phyloP scores from a whole-genome alignment of 2,888 invertebrate genomes.

The Liodrosophila aerea region DNA sequence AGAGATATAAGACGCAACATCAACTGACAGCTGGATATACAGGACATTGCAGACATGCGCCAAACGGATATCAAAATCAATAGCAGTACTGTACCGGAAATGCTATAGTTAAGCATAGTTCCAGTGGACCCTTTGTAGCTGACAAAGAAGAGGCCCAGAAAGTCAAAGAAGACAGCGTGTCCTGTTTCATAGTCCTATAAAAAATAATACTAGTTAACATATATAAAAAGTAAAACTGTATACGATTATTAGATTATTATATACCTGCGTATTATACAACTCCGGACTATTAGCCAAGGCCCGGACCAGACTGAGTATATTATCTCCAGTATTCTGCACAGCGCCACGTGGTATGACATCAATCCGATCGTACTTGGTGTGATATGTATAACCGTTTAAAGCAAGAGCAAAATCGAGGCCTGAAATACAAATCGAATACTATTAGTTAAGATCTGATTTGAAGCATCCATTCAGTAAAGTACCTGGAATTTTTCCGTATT shows the following conservation, averaged over 20 bases:
- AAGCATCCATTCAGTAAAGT: not conserved
- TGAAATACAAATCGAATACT: conserved; percentile 53
- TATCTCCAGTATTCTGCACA: conserved; percentile 89
- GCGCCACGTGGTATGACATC: conserved; percentile 86
- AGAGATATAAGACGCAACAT: conserved; percentile 59
- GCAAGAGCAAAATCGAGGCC: conserved; percentile 90
- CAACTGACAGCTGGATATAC: conserved; percentile 37
- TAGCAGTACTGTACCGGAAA: conserved; percentile 11
- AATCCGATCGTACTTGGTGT: conserved; percentile 88
- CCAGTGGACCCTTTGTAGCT: conserved; percentile 84
- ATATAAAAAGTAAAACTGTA: not conserved
- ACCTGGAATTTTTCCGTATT: conserved; percentile 86
- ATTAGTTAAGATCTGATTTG: not conserved
- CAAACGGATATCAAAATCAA: conserved; percentile 68
- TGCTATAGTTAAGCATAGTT: conserved; percentile 73
- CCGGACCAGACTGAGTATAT: conserved; percentile 85
- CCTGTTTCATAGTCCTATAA: conserved; percentile 80
- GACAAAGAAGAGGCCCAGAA: conserved; percentile 87
- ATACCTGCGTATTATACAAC: conserved; percentile 72
- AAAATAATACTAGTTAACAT: not conserved
- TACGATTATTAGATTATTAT: not conserved
- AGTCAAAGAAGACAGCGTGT: conserved; percentile 88
- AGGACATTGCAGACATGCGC: conserved; percentile 67
- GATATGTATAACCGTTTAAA: conserved; percentile 89
- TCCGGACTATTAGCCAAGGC: conserved; percentile 82